Percentiles rank a stretch among this genome's conserved stretches.
These are phyloP conservation scores for Rhincodon typus DNA, from an alignment of 2,797 vertebrate genomes.

Conservation along the genomic window DNA sequence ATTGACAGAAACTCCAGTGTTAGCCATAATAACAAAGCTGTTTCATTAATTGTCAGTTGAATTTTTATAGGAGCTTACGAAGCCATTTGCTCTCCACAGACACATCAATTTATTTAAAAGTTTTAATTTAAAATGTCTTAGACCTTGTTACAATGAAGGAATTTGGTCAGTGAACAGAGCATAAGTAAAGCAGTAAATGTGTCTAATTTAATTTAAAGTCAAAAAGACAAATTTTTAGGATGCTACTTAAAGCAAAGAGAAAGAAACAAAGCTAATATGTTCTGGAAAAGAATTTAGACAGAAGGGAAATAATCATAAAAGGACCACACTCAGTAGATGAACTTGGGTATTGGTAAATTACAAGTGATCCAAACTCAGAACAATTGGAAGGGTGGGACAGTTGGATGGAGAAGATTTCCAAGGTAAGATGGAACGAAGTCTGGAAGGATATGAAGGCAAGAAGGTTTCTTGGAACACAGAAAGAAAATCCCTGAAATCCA, in stretches of 20 bases:
- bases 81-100: background rate
- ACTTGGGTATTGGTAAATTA: background rate
- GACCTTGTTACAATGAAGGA: no score
- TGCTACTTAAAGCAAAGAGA: background rate
- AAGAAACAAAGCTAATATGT: background rate
- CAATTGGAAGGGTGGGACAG: background rate
- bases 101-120: no score
- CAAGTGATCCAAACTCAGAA: background rate
- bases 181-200: background rate
- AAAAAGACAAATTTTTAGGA: background rate
- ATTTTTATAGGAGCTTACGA: no score
- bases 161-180: background rate
- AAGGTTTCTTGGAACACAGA: no score
- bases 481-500: no score
- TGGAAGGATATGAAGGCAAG: no score
- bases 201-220: no score
- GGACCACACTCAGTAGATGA: background rate
- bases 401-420: no score
- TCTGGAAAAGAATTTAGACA: background rate
- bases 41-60: background rate
- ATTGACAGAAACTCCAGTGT: background rate
- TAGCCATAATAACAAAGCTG: background rate
- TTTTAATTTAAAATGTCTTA: no score
- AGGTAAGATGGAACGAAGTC: no score
- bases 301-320: background rate